Evolutionary conservation across 2,888 invertebrate genomes (phyloP).

Genomic region (Agrochola lychnidis): DNA sequence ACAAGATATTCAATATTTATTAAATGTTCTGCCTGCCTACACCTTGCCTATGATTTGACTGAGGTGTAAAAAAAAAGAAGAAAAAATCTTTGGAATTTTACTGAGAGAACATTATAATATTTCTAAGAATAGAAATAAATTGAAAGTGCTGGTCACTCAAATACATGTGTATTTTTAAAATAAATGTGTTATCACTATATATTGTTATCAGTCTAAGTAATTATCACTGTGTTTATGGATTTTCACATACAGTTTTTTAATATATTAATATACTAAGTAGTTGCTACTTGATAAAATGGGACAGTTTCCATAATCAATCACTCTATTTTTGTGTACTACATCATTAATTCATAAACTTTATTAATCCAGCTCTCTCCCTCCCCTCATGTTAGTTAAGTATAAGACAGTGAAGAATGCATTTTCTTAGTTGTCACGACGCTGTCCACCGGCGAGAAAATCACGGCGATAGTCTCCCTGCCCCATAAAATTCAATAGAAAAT

Average conservation of each 20-base stretch:
- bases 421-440: not conserved
- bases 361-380: not conserved
- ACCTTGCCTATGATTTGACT: not conserved
- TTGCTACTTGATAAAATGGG: not conserved
- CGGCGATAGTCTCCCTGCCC: too few relatives aligned
- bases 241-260: not conserved
- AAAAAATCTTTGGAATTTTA: not conserved
- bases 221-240: not conserved
- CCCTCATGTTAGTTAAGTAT: not conserved
- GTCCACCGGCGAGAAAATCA: too few relatives aligned
- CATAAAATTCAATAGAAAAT: too few relatives aligned
- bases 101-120: not conserved
- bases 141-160: not conserved
- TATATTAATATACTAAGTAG: not conserved
- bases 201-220: conserved; percentile 8
- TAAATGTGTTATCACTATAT: not conserved
- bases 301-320: not conserved
- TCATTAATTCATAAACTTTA: not conserved
- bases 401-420: not conserved
- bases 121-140: not conserved
- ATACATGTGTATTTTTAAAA: not conserved
- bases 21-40: too few relatives aligned
- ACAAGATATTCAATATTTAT: not conserved
- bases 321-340: not conserved
- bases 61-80: too few relatives aligned